Evolutionary conservation across 37 sponge, comb jelly and placozoan genomes (phyloP), one percentile per base, ranked within the genome.

Genomic region (Agelas oroides): DNA sequence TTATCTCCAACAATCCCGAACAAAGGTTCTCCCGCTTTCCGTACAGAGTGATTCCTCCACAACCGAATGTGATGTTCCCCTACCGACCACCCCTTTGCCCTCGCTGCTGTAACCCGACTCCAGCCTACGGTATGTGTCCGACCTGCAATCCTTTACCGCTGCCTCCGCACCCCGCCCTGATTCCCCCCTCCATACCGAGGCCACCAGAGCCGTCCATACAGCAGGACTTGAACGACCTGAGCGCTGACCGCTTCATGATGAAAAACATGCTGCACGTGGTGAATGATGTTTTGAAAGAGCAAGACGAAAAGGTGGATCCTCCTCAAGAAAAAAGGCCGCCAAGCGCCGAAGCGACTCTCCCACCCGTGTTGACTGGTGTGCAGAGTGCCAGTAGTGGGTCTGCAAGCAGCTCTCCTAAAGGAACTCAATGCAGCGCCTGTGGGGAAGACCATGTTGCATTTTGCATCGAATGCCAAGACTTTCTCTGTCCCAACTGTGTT

Each of bases 381-480:
- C 20, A 24, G 34, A 17, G 35, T 71, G 24, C 72, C 35, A 70
- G 32, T 71, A 37, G 24, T 71, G 72, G 72, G 34, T 39, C n/a
- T 2, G 16, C 37, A 14, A 38, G 3, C 39, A n/a, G 38, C 72
- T 41, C 37, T 24, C 78, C 62, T 1, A 77, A 39, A 39, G 12
- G 39, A 8, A 77, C 27, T 0, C 64, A 24, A 16, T 35, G 37
- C 19, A 18, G 62, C 19, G 31, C 41, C 52, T 82, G 82, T 60
- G 62, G 62, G 15, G 35, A 36, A 38, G 59, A 70, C 81, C 31
- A 58, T 27, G 41, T 71, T 32, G 73, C 75, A 1, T 68, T 65
- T 33, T 90, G 90, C 65, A 61, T 84, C 27, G 90, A 84, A 6
- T 84, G 90, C 64, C 40, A 78, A 35, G 85, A 89, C 21, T 83